Base-by-base conservation (phyloP, 2,888 invertebrate genomes). In the Caenorhabditis sulstoni region DNA sequence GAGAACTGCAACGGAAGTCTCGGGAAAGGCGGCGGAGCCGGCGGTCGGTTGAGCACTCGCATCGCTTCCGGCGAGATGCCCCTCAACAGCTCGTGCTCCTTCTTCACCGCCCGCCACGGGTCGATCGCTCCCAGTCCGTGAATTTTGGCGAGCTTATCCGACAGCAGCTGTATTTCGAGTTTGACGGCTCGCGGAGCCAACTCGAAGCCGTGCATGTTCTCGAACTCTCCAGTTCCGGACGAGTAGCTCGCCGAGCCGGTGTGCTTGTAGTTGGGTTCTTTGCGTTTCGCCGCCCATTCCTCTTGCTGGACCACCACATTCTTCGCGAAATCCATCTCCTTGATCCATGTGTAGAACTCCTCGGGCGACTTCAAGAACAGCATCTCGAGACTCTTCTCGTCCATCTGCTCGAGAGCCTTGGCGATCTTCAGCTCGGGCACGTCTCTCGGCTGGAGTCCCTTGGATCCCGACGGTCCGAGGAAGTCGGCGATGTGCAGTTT, bases 401-500 rank as follows among this genome's bases (percentile, higher is more conserved):
- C 50, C 29, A 67, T 12, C 3, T 29, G n/a, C n/a, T n/a, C n/a
- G n/a, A n/a, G n/a, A n/a, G n/a, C n/a, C n/a, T n/a, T n/a, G n/a
- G n/a, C n/a, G n/a, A n/a, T 23, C 5, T 50, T 58, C n/a, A 67
- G 22, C 3, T 1, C 1, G 0, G 39, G 9, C 1, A 58, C 8
- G 37, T 5, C 29, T 39, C n/a, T 49, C 58, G 39, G 9, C 47
- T 1, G 11, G 11, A 1, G 14, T 49, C 29, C 18, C 20, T 39
- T 14, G 67, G 50, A 12, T 22, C 67, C 45, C 3, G 16, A 23
- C 4, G 49, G 67, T 14, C 67, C 58, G 14, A 58, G 20, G 29
- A 50, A 67, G 39, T 67, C 67, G 4, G 50, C 22, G 9, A 67
- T 3, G 7, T 35, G 35, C 12, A 66, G 37, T n/a, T 53, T 39